phyloP scores from a whole-genome alignment of 2,113 vertebrate genomes.

The Ranitomeya variabilis region DNA sequence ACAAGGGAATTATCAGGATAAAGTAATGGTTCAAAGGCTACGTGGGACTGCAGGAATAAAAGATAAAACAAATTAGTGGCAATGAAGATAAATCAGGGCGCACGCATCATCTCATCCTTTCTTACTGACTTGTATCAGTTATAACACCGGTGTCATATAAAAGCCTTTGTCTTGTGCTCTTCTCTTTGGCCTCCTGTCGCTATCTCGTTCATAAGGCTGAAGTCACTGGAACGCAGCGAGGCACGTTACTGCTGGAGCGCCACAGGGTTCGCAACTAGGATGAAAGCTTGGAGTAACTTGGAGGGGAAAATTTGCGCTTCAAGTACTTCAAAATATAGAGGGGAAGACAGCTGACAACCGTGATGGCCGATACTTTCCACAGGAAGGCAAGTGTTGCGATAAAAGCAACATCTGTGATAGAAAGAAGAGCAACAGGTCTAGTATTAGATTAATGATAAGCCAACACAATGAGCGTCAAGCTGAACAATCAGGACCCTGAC shows the following conservation, averaged over 20 bases:
- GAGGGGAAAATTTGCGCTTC: slow-evolving; percentile 94
- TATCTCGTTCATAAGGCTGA: slow-evolving; percentile 56
- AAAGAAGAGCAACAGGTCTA: slow-evolving; percentile 4
- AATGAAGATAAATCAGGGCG: background rate
- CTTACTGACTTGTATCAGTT: slow-evolving; percentile 57
- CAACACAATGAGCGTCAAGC: background rate
- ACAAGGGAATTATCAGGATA: slow-evolving; percentile 56
- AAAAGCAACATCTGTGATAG: slow-evolving; percentile 85
- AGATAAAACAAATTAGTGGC: slow-evolving; percentile 9
- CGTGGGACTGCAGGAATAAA: slow-evolving; percentile 58
- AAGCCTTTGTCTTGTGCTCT: slow-evolving; percentile 65
- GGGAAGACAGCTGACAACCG: slow-evolving; percentile 97
- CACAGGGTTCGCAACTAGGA: slow-evolving; percentile 67
- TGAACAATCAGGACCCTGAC: too few species aligned
- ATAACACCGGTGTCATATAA: slow-evolving; percentile 44
- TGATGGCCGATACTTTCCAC: slow-evolving; percentile 97
- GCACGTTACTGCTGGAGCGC: slow-evolving; percentile 53
- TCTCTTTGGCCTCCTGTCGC: slow-evolving; percentile 29
- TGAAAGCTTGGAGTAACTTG: slow-evolving; percentile 96
- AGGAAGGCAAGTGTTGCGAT: slow-evolving; percentile 92
- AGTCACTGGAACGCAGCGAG: slow-evolving; percentile 62
- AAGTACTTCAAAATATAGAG: slow-evolving; percentile 97
- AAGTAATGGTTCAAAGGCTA: slow-evolving; percentile 54
- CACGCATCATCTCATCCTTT: background rate
- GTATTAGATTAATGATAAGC: background rate